Evolutionary conservation across 2,888 invertebrate species (phyloP).

Genomic region (Peribatodes rhomboidaria): DNA sequence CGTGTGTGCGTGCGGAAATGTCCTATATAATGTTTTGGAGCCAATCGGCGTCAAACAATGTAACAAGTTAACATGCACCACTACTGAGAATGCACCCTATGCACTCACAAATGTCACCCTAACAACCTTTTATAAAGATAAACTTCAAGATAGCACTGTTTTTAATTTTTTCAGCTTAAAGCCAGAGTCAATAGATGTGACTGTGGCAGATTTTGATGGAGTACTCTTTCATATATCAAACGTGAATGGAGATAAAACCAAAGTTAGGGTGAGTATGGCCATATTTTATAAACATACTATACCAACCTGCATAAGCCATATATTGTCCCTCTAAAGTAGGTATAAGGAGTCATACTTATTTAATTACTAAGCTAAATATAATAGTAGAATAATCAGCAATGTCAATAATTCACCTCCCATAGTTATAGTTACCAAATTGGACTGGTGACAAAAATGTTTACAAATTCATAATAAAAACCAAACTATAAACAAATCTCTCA

Average conservation of each 20-base stretch:
- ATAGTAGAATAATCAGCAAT: constrained; percentile 13
- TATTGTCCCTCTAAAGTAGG: neutral
- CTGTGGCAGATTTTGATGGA: constrained; percentile 99
- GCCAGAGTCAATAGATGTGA: constrained; percentile 97
- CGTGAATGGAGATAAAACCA: constrained; percentile 97
- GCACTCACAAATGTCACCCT: neutral
- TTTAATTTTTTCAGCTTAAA: constrained; percentile 91
- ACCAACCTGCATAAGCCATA: neutral
- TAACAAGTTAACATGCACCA: constrained; percentile 59
- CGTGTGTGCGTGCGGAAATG: constrained; percentile 75
- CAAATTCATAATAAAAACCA: constrained; percentile 14
- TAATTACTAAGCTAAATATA: too few relatives aligned
- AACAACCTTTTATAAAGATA: constrained; percentile 20
- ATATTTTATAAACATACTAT: neutral
- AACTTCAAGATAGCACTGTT: constrained; percentile 37
- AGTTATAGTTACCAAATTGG: constrained; percentile 7
- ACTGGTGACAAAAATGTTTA: constrained; percentile 10
- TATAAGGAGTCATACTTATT: neutral
- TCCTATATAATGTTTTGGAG: constrained; percentile 76
- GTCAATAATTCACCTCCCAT: constrained; percentile 18
- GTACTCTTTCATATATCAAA: constrained; percentile 99
- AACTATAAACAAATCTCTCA: constrained; percentile 27
- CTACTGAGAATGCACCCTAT: constrained; percentile 10
- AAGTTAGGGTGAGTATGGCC: constrained; percentile 94
- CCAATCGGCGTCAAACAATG: constrained; percentile 73